Percentiles rank a stretch among this genome's conserved stretches.
Conservation (phyloP, 2,888 invertebrate species). For the Matsumyia berberina region DNA sequence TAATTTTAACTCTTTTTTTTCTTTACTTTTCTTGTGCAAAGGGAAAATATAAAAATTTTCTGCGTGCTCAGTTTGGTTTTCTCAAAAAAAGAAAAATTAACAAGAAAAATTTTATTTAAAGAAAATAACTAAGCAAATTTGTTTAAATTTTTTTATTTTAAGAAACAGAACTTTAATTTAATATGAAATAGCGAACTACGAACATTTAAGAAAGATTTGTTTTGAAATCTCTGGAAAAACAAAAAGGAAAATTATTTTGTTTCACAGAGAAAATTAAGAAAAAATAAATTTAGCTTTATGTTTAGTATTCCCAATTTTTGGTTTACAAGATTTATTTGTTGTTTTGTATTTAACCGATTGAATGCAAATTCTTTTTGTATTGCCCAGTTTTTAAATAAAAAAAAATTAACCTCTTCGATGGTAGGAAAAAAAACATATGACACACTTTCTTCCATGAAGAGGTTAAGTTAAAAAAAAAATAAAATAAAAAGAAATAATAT, state of each 20-base stretch:
- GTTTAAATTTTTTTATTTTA: slow-evolving; percentile 45
- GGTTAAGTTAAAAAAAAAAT: not conserved
- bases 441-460: slow-evolving; percentile 20
- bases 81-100: slow-evolving; percentile 42
- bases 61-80: slow-evolving; percentile 72
- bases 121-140: slow-evolving; percentile 69
- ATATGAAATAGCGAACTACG: slow-evolving; percentile 74
- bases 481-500: slow-evolving; percentile 12
- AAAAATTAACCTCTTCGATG: slow-evolving; percentile 19
- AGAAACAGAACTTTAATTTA: slow-evolving; percentile 72
- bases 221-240: slow-evolving; percentile 18
- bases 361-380: not conserved
- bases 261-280: slow-evolving; percentile 46
- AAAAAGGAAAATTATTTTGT: slow-evolving; percentile 2
- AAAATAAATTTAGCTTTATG: slow-evolving; percentile 2
- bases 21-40: slow-evolving; percentile 70
- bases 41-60: slow-evolving; percentile 67
- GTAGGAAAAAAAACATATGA: not conserved
- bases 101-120: slow-evolving; percentile 65
- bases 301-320: not conserved
- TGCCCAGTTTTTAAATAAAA: slow-evolving; percentile 4
- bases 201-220: slow-evolving; percentile 68
- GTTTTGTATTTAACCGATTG: slow-evolving; percentile 9
- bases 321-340: slow-evolving; percentile 2
- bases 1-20: slow-evolving; percentile 23